phyloP scores from a whole-genome alignment of 2,797 vertebrate genomes.

The Notolabrus celidotus region DNA sequence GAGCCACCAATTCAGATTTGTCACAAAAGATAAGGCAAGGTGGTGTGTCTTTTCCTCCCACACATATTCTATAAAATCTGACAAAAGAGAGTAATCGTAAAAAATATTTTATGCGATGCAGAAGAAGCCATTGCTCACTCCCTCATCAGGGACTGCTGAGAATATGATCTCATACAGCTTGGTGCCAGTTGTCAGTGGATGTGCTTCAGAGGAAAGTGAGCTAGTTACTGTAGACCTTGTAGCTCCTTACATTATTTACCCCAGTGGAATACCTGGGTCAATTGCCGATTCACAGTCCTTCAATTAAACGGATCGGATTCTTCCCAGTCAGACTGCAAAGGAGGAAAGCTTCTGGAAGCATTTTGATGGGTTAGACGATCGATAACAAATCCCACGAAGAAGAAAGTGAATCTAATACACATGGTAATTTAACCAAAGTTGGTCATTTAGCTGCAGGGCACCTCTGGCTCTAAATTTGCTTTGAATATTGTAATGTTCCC shows the following conservation, averaged over 20 bases:
- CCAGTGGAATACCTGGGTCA: slow-evolving; percentile 31
- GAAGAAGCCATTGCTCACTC: slow-evolving; percentile 11
- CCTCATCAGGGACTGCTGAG: slow-evolving; percentile 19
- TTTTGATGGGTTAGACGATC: slow-evolving; percentile 46
- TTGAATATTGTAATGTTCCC: slow-evolving; percentile 54
- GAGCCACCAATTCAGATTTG: slow-evolving; percentile 45
- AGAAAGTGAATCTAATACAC: slow-evolving; percentile 49
- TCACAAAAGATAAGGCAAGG: slow-evolving; percentile 19
- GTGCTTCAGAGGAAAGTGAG: slow-evolving; percentile 25
- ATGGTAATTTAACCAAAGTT: slow-evolving; percentile 58
- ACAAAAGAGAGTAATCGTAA: slow-evolving; percentile 34
- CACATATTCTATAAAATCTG: slow-evolving; percentile 39
- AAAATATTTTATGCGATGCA: slow-evolving; percentile 40
- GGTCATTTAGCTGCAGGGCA: slow-evolving; percentile 47
- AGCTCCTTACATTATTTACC: slow-evolving; percentile 31
- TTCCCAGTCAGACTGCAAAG: not conserved
- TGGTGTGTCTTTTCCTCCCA: slow-evolving; percentile 27
- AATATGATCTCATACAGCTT: slow-evolving; percentile 10
- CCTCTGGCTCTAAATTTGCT: slow-evolving; percentile 31
- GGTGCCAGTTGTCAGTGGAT: slow-evolving; percentile 19
- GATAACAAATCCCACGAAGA: slow-evolving; percentile 56
- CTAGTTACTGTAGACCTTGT: slow-evolving; percentile 5
- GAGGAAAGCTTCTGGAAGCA: slow-evolving; percentile 17
- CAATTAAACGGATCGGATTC: slow-evolving; percentile 33
- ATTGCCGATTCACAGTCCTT: slow-evolving; percentile 38